Base-by-base conservation (phyloP, 2,888 invertebrate species). In the Eilema depressum region DNA sequence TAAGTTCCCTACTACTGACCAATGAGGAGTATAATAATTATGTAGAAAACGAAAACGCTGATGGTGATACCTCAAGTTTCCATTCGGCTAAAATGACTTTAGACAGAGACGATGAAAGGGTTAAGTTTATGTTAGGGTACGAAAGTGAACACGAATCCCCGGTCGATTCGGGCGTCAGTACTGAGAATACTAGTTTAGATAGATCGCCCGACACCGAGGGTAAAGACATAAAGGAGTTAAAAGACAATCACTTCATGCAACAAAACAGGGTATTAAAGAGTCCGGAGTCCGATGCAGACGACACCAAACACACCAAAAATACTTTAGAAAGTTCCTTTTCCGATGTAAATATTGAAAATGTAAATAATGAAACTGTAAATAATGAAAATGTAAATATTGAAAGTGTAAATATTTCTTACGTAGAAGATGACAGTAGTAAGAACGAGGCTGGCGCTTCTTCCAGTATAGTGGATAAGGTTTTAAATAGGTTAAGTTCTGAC, bases 141-240 rank as follows among this genome's bases (percentile, higher is more conserved):
- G 95, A 95, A 56, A 95, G 95, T 71, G 95, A 95, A 14, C 94
- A 94, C 73, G 93, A 94, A 75, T 94, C 94, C 56, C 92, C 95
- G 0, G 93, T 81, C 0, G 97, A 97, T 86, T 97, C 97, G 0
- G 97, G 97, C 0, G 96, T 97, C 66, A 97, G 97, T 84, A 97
- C 97, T 30, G 97, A 97, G 87, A 97, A 97, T 77, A 97, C 97
- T 41, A 97, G 97, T 82, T 89, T 97, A 84, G 96, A 96, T 87
- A 91, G 96, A 83, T 96, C 96, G 14, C 96, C 96, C 0, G 96
- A 96, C 73, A 91, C 96, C 3, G 96, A 96, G 69, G 93, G 82
- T 74, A 92, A 91, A 82, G 88, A 89, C 10, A 76, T 91, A 7
- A 91, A 90, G 78, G 88, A 89, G 3, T 74, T 91, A 11, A 91